These are phyloP conservation scores for Sinocyclocheilus anshuiensis DNA, from an alignment of 2,113 vertebrate genomes.

Conservation along the genomic window DNA sequence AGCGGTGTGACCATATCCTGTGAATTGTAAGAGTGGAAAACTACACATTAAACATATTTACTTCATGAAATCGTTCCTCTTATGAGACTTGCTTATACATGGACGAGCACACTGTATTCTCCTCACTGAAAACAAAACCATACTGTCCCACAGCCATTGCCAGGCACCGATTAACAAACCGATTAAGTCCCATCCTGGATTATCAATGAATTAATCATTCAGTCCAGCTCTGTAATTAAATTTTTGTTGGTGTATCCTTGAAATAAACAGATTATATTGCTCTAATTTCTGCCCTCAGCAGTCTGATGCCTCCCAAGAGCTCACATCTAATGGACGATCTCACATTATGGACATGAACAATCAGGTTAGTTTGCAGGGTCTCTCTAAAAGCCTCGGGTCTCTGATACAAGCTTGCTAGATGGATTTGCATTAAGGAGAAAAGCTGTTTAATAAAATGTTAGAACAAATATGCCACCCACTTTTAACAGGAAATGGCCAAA, in stretches of 20 bases:
- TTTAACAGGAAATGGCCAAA: background rate
- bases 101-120: background rate
- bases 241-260: background rate
- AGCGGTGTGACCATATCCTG: slow-evolving; percentile 96
- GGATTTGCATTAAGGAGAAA: background rate
- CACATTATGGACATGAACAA: background rate
- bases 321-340: slow-evolving; percentile 12
- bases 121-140: background rate
- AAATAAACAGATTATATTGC: slow-evolving; percentile 5
- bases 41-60: background rate
- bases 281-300: slow-evolving; percentile 6
- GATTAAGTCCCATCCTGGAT: background rate
- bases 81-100: background rate
- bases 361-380: slow-evolving; percentile 6
- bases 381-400: background rate
- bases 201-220: slow-evolving; percentile 1
- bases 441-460: background rate
- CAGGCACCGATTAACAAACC: slow-evolving; percentile 1
- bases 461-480: background rate
- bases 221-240: slow-evolving; percentile 3
- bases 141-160: background rate
- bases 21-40: background rate
- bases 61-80: background rate
- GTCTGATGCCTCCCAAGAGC: background rate
- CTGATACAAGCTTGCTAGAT: background rate